A percentile compares a stretch with the other conserved stretches of the same genome.
Evolutionary conservation across 1,140 invertebrate species (phyloP).

Genomic region (Leptinotarsa texana): DNA sequence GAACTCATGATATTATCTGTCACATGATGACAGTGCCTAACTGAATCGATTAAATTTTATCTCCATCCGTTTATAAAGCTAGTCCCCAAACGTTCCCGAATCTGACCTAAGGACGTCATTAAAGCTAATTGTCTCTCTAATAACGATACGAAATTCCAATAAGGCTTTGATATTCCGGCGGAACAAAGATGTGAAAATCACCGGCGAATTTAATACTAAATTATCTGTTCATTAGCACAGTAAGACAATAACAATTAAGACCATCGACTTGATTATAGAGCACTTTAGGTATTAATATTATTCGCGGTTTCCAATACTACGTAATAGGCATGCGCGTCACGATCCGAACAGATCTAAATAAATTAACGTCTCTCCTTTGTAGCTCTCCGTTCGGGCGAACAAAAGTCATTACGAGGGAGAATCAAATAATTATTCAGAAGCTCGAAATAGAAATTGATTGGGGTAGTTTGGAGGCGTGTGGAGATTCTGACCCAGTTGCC

Average conservation of each 20-base stretch:
- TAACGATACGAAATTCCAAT: neutral
- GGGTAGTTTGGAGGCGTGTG: slow-evolving; percentile 7
- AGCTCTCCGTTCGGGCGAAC: neutral
- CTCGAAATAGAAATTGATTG: slow-evolving; percentile 6
- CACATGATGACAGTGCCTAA: no score
- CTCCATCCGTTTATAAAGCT: neutral
- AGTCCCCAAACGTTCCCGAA: neutral
- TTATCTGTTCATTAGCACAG: slow-evolving; percentile 4
- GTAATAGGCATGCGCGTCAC: neutral
- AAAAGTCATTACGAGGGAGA: slow-evolving; percentile 5
- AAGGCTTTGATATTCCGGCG: neutral
- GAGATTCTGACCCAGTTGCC: slow-evolving; percentile 1
- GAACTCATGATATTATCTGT: no score
- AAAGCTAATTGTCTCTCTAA: neutral
- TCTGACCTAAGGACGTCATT: neutral
- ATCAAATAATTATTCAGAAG: slow-evolving; percentile 6
- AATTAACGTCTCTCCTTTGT: slow-evolving; percentile 8
- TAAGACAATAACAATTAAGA: slow-evolving; percentile 7
- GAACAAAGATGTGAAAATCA: slow-evolving; percentile 8
- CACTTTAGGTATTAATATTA: neutral
- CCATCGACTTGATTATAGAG: slow-evolving; percentile 1
- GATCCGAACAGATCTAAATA: slow-evolving; percentile 1
- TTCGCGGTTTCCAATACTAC: neutral
- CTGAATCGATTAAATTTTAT: no score
- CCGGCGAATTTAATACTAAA: neutral